Percentiles rank a stretch among this genome's conserved stretches.
Conservation (phyloP, 30 jellyfish, hydroid and myxozoan genomes). For the Aurelia coerulea region DNA sequence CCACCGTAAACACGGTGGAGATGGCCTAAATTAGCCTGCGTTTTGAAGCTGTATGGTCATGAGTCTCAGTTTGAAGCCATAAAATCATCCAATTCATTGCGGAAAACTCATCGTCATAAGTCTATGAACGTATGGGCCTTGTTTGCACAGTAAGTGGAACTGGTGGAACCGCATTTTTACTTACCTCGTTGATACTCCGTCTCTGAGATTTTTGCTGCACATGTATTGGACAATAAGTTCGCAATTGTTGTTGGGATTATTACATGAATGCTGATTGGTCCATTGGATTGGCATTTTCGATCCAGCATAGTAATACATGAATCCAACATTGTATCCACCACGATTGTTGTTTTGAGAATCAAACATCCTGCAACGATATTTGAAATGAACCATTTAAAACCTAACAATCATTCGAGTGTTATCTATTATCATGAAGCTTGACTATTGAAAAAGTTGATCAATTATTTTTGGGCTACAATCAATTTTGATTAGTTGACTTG, state of each 20-base stretch:
- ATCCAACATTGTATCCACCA: constrained; percentile 80
- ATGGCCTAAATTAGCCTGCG: too few species aligned
- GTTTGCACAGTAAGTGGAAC: too few species aligned
- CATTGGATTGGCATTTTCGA: constrained; percentile 71
- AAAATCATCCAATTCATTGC: too few species aligned
- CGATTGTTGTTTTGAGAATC: constrained; percentile 81
- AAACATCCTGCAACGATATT: constrained; percentile 46
- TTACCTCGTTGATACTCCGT: constrained; percentile 59
- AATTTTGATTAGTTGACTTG: too few species aligned
- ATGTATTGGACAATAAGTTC: constrained; percentile 72
- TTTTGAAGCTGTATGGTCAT: too few species aligned
- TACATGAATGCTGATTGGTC: constrained; percentile 87
- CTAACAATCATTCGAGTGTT: neutral
- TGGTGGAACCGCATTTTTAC: neutral
- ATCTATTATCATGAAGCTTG: too few species aligned
- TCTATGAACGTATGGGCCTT: too few species aligned
- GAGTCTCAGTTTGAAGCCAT: too few species aligned
- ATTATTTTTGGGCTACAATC: too few species aligned
- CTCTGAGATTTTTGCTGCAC: constrained; percentile 72
- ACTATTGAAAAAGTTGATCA: too few species aligned
- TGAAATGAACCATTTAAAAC: neutral
- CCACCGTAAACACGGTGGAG: too few species aligned
- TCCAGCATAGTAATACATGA: constrained; percentile 71
- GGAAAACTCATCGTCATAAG: too few species aligned
- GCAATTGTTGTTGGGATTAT: constrained; percentile 72